Base-by-base conservation (phyloP, 1,140 invertebrate species). In the Luehdorfia chinensis region DNA sequence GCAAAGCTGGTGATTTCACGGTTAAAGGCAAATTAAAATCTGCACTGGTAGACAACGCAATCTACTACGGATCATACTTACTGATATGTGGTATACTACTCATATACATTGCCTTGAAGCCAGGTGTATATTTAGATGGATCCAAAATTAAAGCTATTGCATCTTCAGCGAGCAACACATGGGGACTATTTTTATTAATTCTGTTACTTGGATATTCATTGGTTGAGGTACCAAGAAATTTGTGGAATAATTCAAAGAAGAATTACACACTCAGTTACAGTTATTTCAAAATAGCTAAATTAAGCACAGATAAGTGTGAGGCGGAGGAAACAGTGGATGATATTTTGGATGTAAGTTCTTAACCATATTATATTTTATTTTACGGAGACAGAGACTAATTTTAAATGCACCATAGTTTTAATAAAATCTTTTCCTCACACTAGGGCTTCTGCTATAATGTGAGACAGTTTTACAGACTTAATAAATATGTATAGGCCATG, bases 141-240 rank as follows among this genome's bases (percentile, higher is more conserved):
- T 92, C 93, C 50, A 96, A 98, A 81, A 88, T 99, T 7, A 99
- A 98, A 89, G 94, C 97, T 0, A 97, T 99, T 55, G 96, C 97
- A 31, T 97, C 98, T n/a, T 97, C 97, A 8, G 97, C 98, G 5
- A 98, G 97, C 66, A 99, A 99, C 70, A 99, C 98, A 0, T 99
- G 98, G 98, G 98, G 98, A 47, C 87, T 99, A 19, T 98, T 99
- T 80, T 88, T 99, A 13, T 87, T 99, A 9, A 95, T 99, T 18
- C 85, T 99, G 12, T 87, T 99, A 34, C 89, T 99, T 9, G 98
- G 98, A 11, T 99, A 99, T 88, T 97, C 98, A 1, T 88, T 99
- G 15, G 97, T 99, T 0, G 97, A 98, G 84, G 94, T 99, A 0
- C 98, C 98, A 0, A 89, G 97, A 19, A 93, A 91, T 50, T 84